phyloP scores from a whole-genome alignment of 2,888 invertebrate species.

The Hartigia nigra region DNA sequence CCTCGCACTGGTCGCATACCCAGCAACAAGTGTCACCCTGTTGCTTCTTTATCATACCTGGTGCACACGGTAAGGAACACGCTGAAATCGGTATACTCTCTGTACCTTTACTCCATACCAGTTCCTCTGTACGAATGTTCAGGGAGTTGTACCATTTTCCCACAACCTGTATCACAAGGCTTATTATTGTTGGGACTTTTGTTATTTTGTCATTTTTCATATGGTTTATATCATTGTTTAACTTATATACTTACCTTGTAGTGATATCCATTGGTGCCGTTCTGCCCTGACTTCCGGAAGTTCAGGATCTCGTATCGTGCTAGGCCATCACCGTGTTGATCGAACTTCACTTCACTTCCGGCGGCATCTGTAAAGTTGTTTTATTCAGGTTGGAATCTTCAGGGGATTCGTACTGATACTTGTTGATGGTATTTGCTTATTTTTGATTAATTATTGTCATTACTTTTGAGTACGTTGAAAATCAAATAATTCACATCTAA shows the following conservation, averaged over 20 bases:
- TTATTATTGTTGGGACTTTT: not conserved
- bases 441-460: not conserved
- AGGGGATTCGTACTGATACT: not conserved
- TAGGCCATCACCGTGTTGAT: slow-evolving; percentile 78
- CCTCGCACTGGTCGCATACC: slow-evolving; percentile 80
- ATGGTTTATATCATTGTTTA: not conserved
- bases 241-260: slow-evolving; percentile 66
- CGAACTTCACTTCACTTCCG: slow-evolving; percentile 77
- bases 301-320: slow-evolving; percentile 81
- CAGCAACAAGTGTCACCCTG: slow-evolving; percentile 81
- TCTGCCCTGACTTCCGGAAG: slow-evolving; percentile 70
- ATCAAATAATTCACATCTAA: no score
- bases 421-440: not conserved
- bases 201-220: no score
- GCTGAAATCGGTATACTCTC: slow-evolving; percentile 73
- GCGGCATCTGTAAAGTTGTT: slow-evolving; percentile 70
- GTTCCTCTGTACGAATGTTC: slow-evolving; percentile 66
- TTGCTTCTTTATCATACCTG: slow-evolving; percentile 77
- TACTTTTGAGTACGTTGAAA: no score
- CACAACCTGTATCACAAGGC: slow-evolving; percentile 65
- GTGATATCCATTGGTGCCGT: slow-evolving; percentile 65
- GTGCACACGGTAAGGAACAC: slow-evolving; percentile 76
- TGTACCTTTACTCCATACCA: slow-evolving; percentile 70
- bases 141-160: slow-evolving; percentile 74
- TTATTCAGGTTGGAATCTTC: not conserved